Base-by-base conservation (phyloP, 2,888 invertebrate species). In the Aporophyla lueneburgensis region DNA sequence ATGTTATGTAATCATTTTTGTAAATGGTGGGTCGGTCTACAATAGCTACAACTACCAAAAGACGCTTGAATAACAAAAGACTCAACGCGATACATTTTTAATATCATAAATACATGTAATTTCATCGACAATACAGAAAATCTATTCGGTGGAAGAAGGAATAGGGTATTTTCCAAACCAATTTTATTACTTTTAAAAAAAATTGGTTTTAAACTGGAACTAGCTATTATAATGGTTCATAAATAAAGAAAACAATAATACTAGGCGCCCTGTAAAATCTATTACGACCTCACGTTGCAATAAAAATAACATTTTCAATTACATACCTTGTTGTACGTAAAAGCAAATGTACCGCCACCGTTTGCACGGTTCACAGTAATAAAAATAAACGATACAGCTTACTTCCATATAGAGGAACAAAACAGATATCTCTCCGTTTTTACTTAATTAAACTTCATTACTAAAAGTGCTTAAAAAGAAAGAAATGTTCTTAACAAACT, bases 391-490 rank as follows among this genome's bases (percentile, higher is more conserved):
- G 86, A 67, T 54, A 76, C 74, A 56, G 62, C 74, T 74, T 67
- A 61, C 72, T 72, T 83, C 65, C 61, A 65, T 62, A 65, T 61
- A 67, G 67, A 51, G 46, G 27, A 84, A 77, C 71, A 69, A 81
- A 81, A 86, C 58, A 75, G 73, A 71, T 67, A 74, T 56, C 58
- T 77, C 56, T 63, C 40, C 56, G 67, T 80, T 84, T 83, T 81
- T 70, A 81, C 76, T 74, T 78, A 85, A 83, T 82, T 85, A 80
- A 75, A 80, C 73, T 80, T 75, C 61, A 61, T 83, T 74, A 77
- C 14, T 43, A 75, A 81, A n/a, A 81, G 81, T 79, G 67, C 63
- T 76, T 84, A 12, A 74, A 85, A 86, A 76, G 66, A 74, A 81
- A 27, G 61, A 46, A 80, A 83, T 62, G 58, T 67, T 61, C 67